Evolutionary conservation across 2,888 invertebrate genomes (phyloP).

Genomic region (Mimachlamys varia): DNA sequence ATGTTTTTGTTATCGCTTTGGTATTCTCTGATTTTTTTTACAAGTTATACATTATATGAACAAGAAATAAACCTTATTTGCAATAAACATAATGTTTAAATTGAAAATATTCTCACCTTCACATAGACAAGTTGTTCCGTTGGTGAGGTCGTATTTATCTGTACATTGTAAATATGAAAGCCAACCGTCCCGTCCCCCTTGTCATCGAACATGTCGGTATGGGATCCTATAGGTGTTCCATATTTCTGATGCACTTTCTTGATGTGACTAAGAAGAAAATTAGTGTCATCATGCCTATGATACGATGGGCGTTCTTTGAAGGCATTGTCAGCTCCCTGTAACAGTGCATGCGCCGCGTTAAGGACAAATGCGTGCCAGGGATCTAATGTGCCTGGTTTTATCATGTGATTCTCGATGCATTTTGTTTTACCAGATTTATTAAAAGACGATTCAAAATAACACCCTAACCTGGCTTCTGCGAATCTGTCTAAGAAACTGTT

Average conservation of each 20-base stretch:
- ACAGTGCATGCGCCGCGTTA: slow-evolving; percentile 28
- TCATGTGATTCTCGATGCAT: slow-evolving; percentile 37
- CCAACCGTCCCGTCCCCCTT: neutral
- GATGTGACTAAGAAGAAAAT: neutral
- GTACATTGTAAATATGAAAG: neutral
- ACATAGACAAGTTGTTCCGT: neutral
- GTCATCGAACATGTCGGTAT: neutral
- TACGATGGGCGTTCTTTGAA: slow-evolving; percentile 20
- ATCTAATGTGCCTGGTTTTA: slow-evolving; percentile 32
- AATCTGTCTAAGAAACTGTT: neutral
- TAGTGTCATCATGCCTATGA: neutral
- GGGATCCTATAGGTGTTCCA: neutral
- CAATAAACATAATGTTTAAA: neutral
- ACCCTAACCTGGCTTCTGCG: slow-evolving; percentile 49
- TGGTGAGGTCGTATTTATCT: neutral
- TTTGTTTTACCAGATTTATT: slow-evolving; percentile 49
- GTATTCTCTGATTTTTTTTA: too few species aligned
- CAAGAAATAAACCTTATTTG: neutral
- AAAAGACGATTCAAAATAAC: slow-evolving; percentile 61
- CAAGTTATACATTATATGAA: too few species aligned
- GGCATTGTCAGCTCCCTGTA: slow-evolving; percentile 41
- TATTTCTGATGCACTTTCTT: slow-evolving; percentile 31
- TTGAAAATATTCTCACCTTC: neutral
- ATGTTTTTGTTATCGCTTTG: too few species aligned
- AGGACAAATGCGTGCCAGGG: slow-evolving; percentile 40